Conservation (phyloP, 1,140 invertebrate genomes). For the Apis mellifera region Amel_HAv3.1 CM009933.2:4663501-4664000, state of each 20-base stretch:
- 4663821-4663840: too few species aligned
- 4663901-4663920: too few species aligned
- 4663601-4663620: conserved; percentile 1
- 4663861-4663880: too few species aligned
- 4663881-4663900: too few species aligned
- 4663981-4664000: too few species aligned
- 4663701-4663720: background rate
- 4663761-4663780: fast-evolving
- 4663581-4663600: conserved; percentile 2
- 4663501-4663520: background rate
- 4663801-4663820: too few species aligned
- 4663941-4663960: too few species aligned
- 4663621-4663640: conserved; percentile 50
- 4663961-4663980: too few species aligned
- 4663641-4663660: conserved; percentile 8
- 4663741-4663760: background rate
- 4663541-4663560: background rate
- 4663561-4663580: background rate
- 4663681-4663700: conserved; percentile 39
- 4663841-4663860: too few species aligned
- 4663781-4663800: background rate
- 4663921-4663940: too few species aligned
- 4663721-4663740: conserved; percentile 7
- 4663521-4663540: background rate
- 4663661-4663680: conserved; percentile 26